phyloP scores from a whole-genome alignment of 2,888 invertebrate genomes.

The Temnothorax ravouxi region DNA sequence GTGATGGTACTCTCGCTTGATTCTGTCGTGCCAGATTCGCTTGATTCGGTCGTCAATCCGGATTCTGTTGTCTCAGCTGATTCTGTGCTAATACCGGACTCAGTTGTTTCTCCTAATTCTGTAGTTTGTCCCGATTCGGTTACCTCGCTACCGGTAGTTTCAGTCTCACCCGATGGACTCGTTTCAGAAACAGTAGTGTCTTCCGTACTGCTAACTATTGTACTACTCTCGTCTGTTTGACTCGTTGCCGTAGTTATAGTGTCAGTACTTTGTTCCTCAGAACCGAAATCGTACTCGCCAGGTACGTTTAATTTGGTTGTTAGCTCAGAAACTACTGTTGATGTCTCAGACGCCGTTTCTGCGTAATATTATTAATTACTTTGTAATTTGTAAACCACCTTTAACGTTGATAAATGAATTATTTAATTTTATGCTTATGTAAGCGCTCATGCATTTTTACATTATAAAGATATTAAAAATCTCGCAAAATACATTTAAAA shows the following conservation, averaged over 20 bases:
- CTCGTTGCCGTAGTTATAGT: constrained; percentile 50
- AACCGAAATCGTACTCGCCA: constrained; percentile 60
- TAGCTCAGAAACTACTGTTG: constrained; percentile 12
- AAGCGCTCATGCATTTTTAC: not conserved
- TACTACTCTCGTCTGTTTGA: constrained; percentile 65
- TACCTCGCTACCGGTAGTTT: constrained; percentile 65
- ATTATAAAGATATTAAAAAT: not conserved
- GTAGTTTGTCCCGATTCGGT: constrained; percentile 72
- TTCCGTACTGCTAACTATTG: constrained; percentile 65
- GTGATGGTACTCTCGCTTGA: not conserved
- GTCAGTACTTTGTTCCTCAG: constrained; percentile 53
- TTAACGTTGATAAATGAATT: not conserved
- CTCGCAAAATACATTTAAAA: not conserved
- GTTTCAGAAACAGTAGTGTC: constrained; percentile 62
- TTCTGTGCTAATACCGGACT: constrained; percentile 61
- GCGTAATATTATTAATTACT: constrained; percentile 3
- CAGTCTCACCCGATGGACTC: constrained; percentile 71
- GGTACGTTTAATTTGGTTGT: constrained; percentile 64
- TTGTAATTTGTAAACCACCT: not conserved
- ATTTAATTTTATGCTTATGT: not conserved
- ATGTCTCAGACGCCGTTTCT: constrained; percentile 9
- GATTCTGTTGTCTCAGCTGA: constrained; percentile 67
- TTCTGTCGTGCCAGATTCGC: constrained; percentile 66
- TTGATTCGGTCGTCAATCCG: constrained; percentile 65
- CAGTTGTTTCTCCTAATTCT: constrained; percentile 65